Percentiles rank a stretch among this genome's conserved stretches.
These are phyloP conservation scores for Hycleus cichorii DNA, from an alignment of 1,140 invertebrate genomes.

Conservation along the genomic window DNA sequence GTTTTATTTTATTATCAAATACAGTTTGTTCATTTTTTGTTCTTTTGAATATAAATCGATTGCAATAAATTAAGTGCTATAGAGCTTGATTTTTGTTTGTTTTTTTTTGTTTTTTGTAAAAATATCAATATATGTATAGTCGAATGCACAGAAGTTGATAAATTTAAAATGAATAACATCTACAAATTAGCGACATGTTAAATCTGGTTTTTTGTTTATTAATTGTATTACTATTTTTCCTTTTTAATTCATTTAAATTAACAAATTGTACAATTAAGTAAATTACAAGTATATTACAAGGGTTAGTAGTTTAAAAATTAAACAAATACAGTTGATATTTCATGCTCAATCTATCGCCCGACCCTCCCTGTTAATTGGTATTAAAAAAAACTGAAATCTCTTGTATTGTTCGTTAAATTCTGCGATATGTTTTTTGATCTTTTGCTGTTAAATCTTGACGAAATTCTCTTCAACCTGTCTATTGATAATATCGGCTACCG, in stretches of 20 bases:
- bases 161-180: conserved; percentile 19
- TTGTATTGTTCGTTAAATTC: too few relatives aligned
- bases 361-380: background rate
- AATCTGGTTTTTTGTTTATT: background rate
- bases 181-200: conserved; percentile 22
- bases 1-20: conserved; percentile 17
- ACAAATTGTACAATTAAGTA: conserved; percentile 22
- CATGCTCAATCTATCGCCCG: conserved; percentile 5
- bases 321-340: background rate
- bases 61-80: conserved; percentile 20
- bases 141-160: conserved; percentile 11
- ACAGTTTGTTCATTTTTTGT: conserved; percentile 7
- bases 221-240: too few relatives aligned
- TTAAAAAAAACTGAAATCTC: too few relatives aligned
- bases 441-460: too few relatives aligned
- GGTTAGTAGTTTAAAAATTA: background rate
- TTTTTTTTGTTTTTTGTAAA: conserved; percentile 7
- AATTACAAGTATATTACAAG: conserved; percentile 13
- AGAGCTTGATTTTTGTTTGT: background rate
- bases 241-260: background rate
- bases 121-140: conserved; percentile 15
- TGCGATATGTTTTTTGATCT: too few relatives aligned
- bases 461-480: too few relatives aligned
- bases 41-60: conserved; percentile 7
- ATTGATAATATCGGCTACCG: background rate